These are phyloP conservation scores for Apodemus agrarius DNA, from an alignment of 2,797 vertebrate species.

Conservation along the genomic window DNA sequence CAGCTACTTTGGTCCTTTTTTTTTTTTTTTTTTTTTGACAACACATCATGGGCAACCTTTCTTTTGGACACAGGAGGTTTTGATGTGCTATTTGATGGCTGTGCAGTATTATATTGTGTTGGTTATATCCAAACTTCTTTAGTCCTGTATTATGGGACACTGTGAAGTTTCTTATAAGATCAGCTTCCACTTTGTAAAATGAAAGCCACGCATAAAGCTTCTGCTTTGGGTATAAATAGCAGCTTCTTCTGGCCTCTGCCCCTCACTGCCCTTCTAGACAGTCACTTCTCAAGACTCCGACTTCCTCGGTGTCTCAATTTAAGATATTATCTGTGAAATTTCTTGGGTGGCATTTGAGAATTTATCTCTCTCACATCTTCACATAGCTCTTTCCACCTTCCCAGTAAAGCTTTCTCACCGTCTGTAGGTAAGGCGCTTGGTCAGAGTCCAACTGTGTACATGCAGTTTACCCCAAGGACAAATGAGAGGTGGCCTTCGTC, in stretches of 20 bases:
- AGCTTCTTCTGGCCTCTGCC: background rate
- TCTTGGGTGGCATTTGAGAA: conserved; percentile 18
- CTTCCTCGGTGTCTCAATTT: background rate
- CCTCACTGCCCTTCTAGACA: background rate
- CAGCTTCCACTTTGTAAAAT: conserved; percentile 2
- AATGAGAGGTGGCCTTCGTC: background rate
- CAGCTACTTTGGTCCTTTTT: background rate
- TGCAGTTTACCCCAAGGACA: background rate
- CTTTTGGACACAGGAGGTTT: background rate
- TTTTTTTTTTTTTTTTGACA: background rate
- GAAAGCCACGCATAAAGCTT: background rate
- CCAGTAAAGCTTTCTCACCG: background rate
- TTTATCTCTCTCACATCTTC: background rate
- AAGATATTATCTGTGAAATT: conserved; percentile 36
- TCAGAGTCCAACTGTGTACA: background rate
- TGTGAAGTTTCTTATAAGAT: background rate
- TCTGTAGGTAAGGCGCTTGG: background rate
- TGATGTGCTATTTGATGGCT: background rate
- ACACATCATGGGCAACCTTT: background rate
- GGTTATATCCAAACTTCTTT: background rate
- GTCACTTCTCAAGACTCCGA: background rate
- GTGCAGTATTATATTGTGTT: background rate
- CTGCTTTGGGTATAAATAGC: background rate
- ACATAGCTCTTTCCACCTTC: background rate
- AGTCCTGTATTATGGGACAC: background rate